phyloP scores from a whole-genome alignment of 2,797 vertebrate species.

The Galago senegalensis region DNA sequence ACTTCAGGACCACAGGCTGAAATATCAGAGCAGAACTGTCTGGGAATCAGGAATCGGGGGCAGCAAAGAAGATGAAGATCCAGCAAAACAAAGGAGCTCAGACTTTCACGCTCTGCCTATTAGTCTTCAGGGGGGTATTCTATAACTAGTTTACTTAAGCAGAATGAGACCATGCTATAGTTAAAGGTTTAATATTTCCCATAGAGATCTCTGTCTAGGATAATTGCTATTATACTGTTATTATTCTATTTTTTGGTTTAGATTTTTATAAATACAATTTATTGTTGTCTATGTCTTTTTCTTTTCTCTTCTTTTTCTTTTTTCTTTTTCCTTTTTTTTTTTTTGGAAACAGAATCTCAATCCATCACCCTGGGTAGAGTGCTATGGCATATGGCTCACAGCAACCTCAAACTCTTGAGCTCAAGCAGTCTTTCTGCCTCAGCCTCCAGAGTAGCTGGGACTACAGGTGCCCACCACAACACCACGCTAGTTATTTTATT shows the following conservation, averaged over 20 bases:
- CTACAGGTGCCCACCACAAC: too few species aligned
- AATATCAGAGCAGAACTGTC: neutral
- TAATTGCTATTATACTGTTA: neutral
- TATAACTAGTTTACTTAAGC: neutral
- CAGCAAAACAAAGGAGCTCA: neutral
- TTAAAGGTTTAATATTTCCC: neutral
- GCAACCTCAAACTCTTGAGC: too few species aligned
- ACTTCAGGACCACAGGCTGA: neutral
- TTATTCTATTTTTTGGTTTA: neutral
- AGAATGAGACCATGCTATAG: neutral
- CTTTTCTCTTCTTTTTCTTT: too few species aligned
- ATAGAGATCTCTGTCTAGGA: neutral
- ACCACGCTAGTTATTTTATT: too few species aligned
- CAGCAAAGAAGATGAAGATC: neutral
- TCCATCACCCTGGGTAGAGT: too few species aligned
- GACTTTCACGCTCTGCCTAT: neutral
- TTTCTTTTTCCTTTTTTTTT: too few species aligned
- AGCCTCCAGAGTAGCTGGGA: too few species aligned
- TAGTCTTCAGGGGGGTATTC: neutral
- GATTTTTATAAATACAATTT: constrained; percentile 17
- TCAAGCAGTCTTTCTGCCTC: too few species aligned
- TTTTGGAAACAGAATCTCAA: too few species aligned
- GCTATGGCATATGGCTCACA: too few species aligned
- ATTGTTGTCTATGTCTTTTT: neutral
- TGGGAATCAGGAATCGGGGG: neutral